Base-by-base conservation (phyloP, 2,888 invertebrate species). In the Lithophane ornitopus region DNA sequence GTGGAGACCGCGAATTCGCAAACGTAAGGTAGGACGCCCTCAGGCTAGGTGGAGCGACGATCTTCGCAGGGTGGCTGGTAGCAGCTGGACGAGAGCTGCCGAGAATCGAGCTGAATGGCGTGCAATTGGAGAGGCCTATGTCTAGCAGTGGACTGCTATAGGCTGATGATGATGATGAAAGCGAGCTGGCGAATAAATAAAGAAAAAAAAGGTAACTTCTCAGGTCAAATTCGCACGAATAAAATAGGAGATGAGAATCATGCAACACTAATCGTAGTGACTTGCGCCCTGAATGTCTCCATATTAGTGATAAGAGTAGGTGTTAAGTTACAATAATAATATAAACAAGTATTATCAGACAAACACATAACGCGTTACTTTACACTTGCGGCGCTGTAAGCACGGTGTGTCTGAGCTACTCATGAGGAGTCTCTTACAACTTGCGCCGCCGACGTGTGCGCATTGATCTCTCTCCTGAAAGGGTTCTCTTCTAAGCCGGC, bases 381-480 rank as follows among this genome's bases (percentile, higher is more conserved):
- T 16, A 34, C n/a, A 58, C 34, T 54, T 67, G 34, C n/a, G n/a
- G 34, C 16, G 16, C 34, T 34, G 9, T 56, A 34, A 6, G 28
- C 77, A 11, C 6, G 6, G 1, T 14, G 14, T 28, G 19, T 46
- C 34, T 14, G 9, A 12, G 22, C 34, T 16, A n/a, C 34, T 3
- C 12, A 11, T 22, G 56, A 16, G 8, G 6, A 19, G 22, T 26
- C 39, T 59, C 81, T 76, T 80, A 22, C 85, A 61, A 66, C 86
- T 89, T 89, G 81, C 52, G 28, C 85, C 80, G 78, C 34, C 62
- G 58, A 39, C 78, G 78, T 69, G 70, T 84, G 72, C 84, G 81
- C 93, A 93, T 93, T 93, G 95, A 94, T 94, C 93, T 94, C 89
- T 89, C 87, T 89, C 81, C 90, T 92, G 92, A 94, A 95, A 95